Conservation (phyloP, 2,888 invertebrate genomes). For the Plagiodera versicolora region DNA sequence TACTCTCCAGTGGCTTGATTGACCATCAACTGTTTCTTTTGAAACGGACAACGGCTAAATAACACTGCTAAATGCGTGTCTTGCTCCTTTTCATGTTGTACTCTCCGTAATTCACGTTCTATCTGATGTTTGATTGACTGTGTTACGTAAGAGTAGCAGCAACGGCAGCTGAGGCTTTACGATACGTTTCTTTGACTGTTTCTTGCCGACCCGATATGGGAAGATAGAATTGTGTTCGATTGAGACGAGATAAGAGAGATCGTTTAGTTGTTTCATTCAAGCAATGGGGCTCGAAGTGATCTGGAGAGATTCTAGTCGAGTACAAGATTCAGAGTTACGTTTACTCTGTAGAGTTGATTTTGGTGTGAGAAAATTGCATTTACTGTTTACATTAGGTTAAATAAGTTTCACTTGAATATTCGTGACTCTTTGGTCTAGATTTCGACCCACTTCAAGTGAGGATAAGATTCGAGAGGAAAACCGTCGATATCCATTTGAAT, state of each 20-base stretch:
- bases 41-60: slow-evolving; percentile 36
- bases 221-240: background rate
- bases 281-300: no score
- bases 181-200: background rate
- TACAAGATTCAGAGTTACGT: no score
- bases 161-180: background rate
- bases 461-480: no score
- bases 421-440: no score
- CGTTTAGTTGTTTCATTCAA: background rate
- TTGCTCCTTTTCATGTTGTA: slow-evolving; percentile 18
- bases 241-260: background rate
- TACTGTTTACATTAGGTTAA: no score
- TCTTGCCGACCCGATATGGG: background rate
- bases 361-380: no score
- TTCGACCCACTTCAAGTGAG: no score
- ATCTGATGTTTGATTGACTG: slow-evolving; percentile 30
- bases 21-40: slow-evolving; percentile 38
- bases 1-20: slow-evolving; percentile 29
- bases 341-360: no score
- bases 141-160: slow-evolving; percentile 17
- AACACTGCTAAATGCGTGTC: slow-evolving; percentile 32
- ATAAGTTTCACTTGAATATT: no score
- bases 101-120: slow-evolving; percentile 29
- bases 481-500: no score
- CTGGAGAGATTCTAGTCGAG: no score